Base-by-base conservation (phyloP, 1,140 invertebrate species). In the Sinella curviseta region DNA sequence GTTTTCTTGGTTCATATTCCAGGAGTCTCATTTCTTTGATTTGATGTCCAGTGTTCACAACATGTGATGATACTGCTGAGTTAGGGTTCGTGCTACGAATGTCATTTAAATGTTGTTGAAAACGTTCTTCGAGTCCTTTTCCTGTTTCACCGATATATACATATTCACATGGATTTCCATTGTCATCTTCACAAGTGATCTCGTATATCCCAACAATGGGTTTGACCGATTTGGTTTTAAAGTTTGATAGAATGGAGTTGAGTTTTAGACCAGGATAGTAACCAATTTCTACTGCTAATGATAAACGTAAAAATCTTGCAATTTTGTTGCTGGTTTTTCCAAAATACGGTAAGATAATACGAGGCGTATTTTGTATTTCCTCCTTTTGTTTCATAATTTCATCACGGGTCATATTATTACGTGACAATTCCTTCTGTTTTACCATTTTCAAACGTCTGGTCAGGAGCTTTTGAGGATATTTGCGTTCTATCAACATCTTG, bases 121-220 rank as follows among this genome's bases (percentile, higher is more conserved):
- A 48, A 8, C 39, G 8, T 48, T 48, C 39, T 48, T 48, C 39
- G 20, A 48, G 8, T 48, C 39, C 39, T 48, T 48, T 48, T 48
- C 34, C 70, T 12, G 70, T 74, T 30, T 74, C 70, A 8, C 70
- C 70, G 16, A 74, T 74, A 30, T 74, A 74, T 36, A 74, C 24
- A 33, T 26, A 33, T 74, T 33, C 17, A 74, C 70, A 74, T 12
- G 24, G 8, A 17, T 16, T 4, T 12, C 20, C 20, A 48, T 48
- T 20, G 8, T 48, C 20, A 26, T 26, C 57, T 33, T 34, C 26
- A 28, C 70, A 74, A 34, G 12, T 36, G 20, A 75, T 14, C 31
- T 36, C n/a, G 26, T 75, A 75, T 20, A 75, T 30, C 2, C 74
- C 74, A n/a, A 26, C 33, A 8, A 1, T 75, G 14, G 36, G 17